Percentiles rank a stretch among this genome's conserved stretches.
Conservation (phyloP, 2,888 invertebrate genomes). For the Metallyticus violacea region DNA sequence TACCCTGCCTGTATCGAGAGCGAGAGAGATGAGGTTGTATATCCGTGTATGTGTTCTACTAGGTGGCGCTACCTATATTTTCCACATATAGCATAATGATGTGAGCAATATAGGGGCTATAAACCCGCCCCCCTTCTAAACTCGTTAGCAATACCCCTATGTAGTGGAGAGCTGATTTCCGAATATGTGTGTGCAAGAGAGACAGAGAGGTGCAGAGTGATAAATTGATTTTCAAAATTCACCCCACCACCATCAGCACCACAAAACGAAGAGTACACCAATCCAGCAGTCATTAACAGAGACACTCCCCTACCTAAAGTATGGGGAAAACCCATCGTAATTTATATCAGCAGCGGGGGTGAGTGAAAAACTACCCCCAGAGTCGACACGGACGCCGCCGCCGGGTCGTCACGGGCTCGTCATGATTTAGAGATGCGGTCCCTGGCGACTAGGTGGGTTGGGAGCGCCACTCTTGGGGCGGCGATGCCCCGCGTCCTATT, state of each 20-base stretch:
- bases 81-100: constrained; percentile 19
- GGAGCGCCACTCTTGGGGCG: neutral
- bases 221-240: constrained; percentile 35
- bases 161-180: constrained; percentile 4
- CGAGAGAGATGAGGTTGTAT: neutral
- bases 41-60: constrained; percentile 12
- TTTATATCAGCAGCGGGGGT: constrained; percentile 4
- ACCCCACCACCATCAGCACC: constrained; percentile 20
- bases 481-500: neutral
- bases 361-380: neutral
- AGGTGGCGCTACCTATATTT: constrained; percentile 16
- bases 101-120: constrained; percentile 22
- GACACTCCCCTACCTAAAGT: constrained; percentile 3
- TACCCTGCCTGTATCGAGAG: constrained; percentile 13
- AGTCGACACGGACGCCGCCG: neutral
- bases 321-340: constrained; percentile 8
- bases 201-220: constrained; percentile 28
- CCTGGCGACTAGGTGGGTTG: neutral
- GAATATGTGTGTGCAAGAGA: constrained; percentile 5
- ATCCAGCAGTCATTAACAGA: constrained; percentile 27
- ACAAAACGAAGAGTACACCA: constrained; percentile 33
- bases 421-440: constrained; percentile 17
- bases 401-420: neutral
- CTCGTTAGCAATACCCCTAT: constrained; percentile 10
- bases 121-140: constrained; percentile 12